These are phyloP conservation scores for Helicoverpa armigera DNA, from an alignment of 1,140 invertebrate genomes.

Conservation along the genomic window DNA sequence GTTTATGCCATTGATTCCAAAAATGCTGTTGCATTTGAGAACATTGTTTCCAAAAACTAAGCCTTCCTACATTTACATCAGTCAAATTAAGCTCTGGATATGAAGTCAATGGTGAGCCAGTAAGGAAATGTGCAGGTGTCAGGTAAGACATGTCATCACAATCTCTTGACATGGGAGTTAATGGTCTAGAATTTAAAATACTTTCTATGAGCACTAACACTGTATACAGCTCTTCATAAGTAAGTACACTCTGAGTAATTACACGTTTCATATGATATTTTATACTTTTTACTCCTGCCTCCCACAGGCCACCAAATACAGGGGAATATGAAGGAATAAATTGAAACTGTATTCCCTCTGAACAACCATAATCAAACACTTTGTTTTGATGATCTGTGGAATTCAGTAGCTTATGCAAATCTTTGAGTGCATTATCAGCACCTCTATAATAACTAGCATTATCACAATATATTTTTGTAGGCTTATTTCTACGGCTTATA, in stretches of 20 bases:
- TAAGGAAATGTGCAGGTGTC: neutral
- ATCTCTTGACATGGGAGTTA: neutral
- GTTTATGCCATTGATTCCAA: neutral
- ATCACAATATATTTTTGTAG: conserved; percentile 46
- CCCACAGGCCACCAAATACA: conserved; percentile 69
- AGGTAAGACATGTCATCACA: neutral
- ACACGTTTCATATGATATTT: conserved; percentile 63
- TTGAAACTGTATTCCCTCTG: conserved; percentile 47
- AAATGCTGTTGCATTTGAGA: neutral
- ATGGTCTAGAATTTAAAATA: neutral
- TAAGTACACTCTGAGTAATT: conserved; percentile 50
- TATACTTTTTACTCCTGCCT: conserved; percentile 65
- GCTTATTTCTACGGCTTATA: neutral
- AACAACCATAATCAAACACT: conserved; percentile 24
- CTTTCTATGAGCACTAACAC: conserved; percentile 53
- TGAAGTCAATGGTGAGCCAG: neutral
- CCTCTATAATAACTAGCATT: conserved; percentile 48
- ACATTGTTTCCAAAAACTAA: neutral
- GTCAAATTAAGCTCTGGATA: neutral
- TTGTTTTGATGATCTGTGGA: neutral
- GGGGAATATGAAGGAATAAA: conserved; percentile 56
- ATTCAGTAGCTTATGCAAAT: neutral
- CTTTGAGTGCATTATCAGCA: conserved; percentile 19
- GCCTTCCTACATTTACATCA: neutral
- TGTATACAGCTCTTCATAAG: conserved; percentile 62